Percentiles rank a stretch among this genome's conserved stretches.
Evolutionary conservation across 2,797 vertebrate genomes (phyloP).

Genomic region (Furcifer pardalis): DNA sequence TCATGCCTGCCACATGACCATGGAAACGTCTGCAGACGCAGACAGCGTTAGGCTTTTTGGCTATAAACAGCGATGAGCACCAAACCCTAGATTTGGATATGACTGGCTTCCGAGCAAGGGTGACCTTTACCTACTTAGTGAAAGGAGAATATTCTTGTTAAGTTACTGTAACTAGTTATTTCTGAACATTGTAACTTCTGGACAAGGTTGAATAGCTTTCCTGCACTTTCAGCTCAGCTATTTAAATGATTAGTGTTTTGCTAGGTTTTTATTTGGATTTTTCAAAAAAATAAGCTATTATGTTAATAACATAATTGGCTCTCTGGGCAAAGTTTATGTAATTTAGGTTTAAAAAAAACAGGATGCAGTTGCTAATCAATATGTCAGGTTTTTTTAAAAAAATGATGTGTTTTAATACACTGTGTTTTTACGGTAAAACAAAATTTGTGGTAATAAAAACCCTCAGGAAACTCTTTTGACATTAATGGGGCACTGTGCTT

Average conservation of each 20-base stretch:
- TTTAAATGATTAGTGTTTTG: too few species aligned
- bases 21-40: too few species aligned
- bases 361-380: constrained; percentile 1
- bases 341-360: background rate
- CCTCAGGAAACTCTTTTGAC: background rate
- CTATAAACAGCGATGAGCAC: too few species aligned
- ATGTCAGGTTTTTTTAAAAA: too few species aligned
- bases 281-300: background rate
- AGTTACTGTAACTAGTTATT: background rate
- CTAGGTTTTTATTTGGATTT: background rate
- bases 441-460: background rate
- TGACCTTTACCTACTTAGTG: too few species aligned
- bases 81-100: too few species aligned
- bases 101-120: too few species aligned
- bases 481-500: background rate
- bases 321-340: background rate
- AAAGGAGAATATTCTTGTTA: too few species aligned
- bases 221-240: background rate
- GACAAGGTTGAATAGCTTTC: background rate
- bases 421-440: too few species aligned
- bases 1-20: too few species aligned
- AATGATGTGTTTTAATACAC: too few species aligned
- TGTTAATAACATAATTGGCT: constrained; percentile 2
- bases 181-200: background rate
- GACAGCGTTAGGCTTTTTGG: too few species aligned